phyloP scores from a whole-genome alignment of 2,113 vertebrate genomes.

The Typhlomys cinereus region DNA sequence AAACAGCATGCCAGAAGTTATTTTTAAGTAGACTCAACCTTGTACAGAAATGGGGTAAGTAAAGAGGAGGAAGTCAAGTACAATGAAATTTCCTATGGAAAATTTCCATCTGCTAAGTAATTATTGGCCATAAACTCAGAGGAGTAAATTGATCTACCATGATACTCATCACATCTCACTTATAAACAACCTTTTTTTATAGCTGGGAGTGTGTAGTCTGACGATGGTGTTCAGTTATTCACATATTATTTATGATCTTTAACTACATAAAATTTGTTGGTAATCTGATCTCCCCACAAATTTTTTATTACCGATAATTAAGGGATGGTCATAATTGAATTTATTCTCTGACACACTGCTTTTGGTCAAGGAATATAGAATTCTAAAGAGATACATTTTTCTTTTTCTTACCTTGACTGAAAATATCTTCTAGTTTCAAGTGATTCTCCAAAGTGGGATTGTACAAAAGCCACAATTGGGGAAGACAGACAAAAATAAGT shows the following conservation, averaged over 20 bases:
- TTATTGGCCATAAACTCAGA: conserved; percentile 63
- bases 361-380: not conserved
- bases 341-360: not conserved
- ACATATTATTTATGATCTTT: conserved; percentile 54
- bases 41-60: conserved; percentile 35
- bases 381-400: conserved; percentile 11
- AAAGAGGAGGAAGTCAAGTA: conserved; percentile 52
- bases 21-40: conserved; percentile 45
- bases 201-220: not conserved
- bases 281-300: conserved; percentile 38
- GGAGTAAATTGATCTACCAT: conserved; percentile 57
- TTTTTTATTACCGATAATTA: conserved; percentile 47
- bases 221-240: conserved; percentile 19
- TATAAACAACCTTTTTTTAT: conserved; percentile 48
- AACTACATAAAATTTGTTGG: conserved; percentile 51
- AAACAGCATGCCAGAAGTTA: conserved; percentile 54
- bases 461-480: not conserved
- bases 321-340: conserved; percentile 58
- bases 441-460: not conserved
- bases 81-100: conserved; percentile 62
- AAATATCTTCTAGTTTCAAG: not conserved
- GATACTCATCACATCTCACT: conserved; percentile 51
- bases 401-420: not conserved
- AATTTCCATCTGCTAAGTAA: conserved; percentile 68
- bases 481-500: not conserved